Base-by-base conservation (phyloP, 2,797 vertebrate species). In the Tarsius wallacei region DNA sequence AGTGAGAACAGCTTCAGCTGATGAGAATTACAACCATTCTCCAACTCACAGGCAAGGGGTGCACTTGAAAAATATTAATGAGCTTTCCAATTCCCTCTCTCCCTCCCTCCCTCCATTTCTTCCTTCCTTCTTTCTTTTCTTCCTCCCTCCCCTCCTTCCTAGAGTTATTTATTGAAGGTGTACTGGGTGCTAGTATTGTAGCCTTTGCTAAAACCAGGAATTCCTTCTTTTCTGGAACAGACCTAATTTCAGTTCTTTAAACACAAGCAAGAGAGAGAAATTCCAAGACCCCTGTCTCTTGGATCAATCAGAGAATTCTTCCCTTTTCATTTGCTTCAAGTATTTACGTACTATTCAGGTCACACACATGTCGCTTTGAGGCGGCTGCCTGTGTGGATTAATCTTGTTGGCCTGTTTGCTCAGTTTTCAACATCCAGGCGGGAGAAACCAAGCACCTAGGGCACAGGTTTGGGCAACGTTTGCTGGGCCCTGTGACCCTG, bases 381-480 rank as follows among this genome's bases (percentile, higher is more conserved):
- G 15, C 3, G 31, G 53, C 31, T 19, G 64, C 53, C 55, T 12
- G 28, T 63, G 78, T 0, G 11, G 59, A 53, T 68, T 17, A 28
- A 70, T 74, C 80, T n/a, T 5, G 11, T n/a, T 61, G 94, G 59
- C 66, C 68, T 78, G 33, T 71, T 61, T 94, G 80, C 89, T 91
- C 51, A 51, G 64, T 88, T 91, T 73, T 3, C 70, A 1, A 0
- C 0, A 17, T 94, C 70, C 47, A 78, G 91, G 68, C 2, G 8
- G 78, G 31, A 87, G 31, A 49, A 24, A 26, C 12, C 57, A 14
- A 33, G 57, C 7, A 14, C 22, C 12, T 14, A 47, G 70, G 51
- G 16, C 51, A 76, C 28, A 47, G 49, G 21, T 22, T 33, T 64
- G n/a, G 84, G 55, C 19, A 10, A 42, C 63, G 9, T 21, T 22